Percentiles rank a stretch among this genome's conserved stretches.
Conservation (phyloP, 1,140 invertebrate genomes). For the Onthophagus taurus region DNA sequence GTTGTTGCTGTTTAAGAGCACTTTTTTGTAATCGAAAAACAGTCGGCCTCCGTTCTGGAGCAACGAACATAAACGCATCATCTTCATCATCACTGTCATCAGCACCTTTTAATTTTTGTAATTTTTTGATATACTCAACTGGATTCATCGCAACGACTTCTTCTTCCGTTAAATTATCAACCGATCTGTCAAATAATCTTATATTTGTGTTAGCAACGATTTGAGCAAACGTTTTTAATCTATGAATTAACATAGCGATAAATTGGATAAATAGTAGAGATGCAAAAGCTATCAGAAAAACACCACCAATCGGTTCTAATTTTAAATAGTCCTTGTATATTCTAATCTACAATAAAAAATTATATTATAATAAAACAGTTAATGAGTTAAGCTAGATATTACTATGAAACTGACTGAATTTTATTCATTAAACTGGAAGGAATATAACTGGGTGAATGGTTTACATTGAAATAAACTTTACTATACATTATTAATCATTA, state of each 20-base stretch:
- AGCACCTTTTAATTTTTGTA: conserved; percentile 44
- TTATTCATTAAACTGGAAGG: background rate
- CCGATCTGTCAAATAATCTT: conserved; percentile 20
- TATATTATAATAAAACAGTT: conserved; percentile 6
- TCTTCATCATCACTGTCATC: conserved; percentile 39
- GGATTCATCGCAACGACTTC: conserved; percentile 47
- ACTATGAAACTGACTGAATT: too few species aligned
- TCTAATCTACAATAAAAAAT: conserved; percentile 29
- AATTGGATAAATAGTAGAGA: conserved; percentile 67
- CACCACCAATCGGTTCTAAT: conserved; percentile 68
- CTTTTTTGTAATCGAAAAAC: conserved; percentile 3
- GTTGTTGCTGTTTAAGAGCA: background rate
- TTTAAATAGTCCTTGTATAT: conserved; percentile 47
- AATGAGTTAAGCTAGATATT: too few species aligned
- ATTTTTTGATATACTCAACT: conserved; percentile 49
- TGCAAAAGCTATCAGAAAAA: conserved; percentile 67
- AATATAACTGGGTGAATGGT: background rate
- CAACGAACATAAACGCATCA: conserved; percentile 19
- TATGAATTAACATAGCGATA: conserved; percentile 76
- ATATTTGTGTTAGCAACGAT: conserved; percentile 63
- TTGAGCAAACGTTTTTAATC: conserved; percentile 75
- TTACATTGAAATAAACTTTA: background rate
- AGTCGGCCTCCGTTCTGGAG: background rate
- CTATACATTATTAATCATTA: background rate
- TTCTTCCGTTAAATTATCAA: conserved; percentile 37